Conservation (phyloP, 1,140 invertebrate species). For the Hylaeus volcanicus region DNA sequence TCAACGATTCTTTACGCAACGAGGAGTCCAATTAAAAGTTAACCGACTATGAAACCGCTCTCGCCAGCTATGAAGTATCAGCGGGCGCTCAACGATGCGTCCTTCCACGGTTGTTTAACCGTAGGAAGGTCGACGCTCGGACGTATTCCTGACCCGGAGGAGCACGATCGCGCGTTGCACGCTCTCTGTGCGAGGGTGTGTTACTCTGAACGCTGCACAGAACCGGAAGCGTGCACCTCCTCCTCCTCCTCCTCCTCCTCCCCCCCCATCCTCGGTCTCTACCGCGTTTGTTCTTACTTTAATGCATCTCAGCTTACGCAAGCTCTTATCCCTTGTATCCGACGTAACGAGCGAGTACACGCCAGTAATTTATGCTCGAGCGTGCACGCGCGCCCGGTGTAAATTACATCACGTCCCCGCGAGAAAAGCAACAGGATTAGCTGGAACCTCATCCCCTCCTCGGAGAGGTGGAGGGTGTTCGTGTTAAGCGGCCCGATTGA, state of each 20-base stretch:
- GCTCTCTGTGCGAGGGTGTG: background rate
- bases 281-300: background rate
- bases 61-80: conserved; percentile 37
- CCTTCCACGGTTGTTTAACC: conserved; percentile 40
- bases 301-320: conserved; percentile 35
- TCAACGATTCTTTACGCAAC: no score
- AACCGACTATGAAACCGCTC: conserved; percentile 43
- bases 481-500: background rate
- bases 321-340: conserved; percentile 13
- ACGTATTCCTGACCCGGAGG: conserved; percentile 26
- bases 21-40: conserved; percentile 26
- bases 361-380: conserved; percentile 36
- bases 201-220: background rate
- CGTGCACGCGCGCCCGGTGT: conserved; percentile 9
- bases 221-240: conserved; percentile 21
- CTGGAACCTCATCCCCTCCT: conserved; percentile 6
- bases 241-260: background rate
- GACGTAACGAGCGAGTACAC: conserved; percentile 15
- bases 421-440: conserved; percentile 31
- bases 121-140: conserved; percentile 33
- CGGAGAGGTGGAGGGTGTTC: background rate
- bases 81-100: conserved; percentile 23
- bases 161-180: background rate
- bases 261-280: no score
- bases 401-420: conserved; percentile 31